Evolutionary conservation across 2,113 vertebrate genomes (phyloP), one percentile per base, ranked within the genome.

Genomic region (Lycaon pictus): DNA sequence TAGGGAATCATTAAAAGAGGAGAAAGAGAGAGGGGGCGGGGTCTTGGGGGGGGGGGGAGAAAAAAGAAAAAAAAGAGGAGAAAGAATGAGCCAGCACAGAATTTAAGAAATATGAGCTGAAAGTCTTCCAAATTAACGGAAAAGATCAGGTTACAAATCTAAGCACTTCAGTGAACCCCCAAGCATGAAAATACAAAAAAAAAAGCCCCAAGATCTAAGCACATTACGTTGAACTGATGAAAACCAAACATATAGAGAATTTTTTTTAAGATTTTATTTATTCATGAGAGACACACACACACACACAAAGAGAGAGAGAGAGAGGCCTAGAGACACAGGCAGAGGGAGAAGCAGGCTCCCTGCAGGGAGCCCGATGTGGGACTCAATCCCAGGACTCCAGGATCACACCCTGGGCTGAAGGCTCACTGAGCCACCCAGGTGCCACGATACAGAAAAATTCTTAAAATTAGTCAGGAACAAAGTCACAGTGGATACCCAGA

Each of bases 391-490:
- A 43, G 43, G 43, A 43, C 43, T 43, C 43, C 43, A 43, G 43
- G 43, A 43, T 43, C 43, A 6, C 43, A 43, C 43, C 43, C 43
- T 43, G 43, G 43, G 43, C 43, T 43, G 43, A 43, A 43, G 43
- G 43, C 43, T 43, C 43, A 43, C 7, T 43, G 43, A 43, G 43
- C 6, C 43, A 43, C 43, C 43, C 43, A 43, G 43, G 43, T 43
- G 43, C 43, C 43, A 43, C 43, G 43, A 43, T 32, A 90, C 25
- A 48, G 5, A 65, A 60, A 81, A 80, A 60, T 62, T 91, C 74
- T 88, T 84, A 84, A 43, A 72, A 90, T 35, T 19, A 27, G 37
- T 95, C 72, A 55, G 11, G 60, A n/a, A 25, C 81, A 82, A 92
- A 81, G 43, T 55, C 48, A 67, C 22, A 71, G 9, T 69, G 15